These are phyloP conservation scores for Heterodera filipjevi DNA, from an alignment of 2,888 invertebrate genomes.

Conservation along the genomic window DNA sequence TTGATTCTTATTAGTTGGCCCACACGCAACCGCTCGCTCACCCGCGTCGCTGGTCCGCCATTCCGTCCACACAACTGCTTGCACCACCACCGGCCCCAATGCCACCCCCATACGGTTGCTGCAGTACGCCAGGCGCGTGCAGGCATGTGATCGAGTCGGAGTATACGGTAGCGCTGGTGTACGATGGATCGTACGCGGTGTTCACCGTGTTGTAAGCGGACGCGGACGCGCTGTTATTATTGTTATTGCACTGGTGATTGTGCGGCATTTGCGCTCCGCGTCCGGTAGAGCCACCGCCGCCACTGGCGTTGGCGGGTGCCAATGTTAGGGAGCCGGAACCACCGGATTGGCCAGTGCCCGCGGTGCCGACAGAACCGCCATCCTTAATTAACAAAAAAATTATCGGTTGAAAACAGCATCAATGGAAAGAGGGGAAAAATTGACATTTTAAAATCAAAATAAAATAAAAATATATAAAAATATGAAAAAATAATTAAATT, in stretches of 20 bases:
- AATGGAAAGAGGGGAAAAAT: not conserved
- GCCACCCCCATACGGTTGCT: not conserved
- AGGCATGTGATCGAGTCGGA: conserved; percentile 43
- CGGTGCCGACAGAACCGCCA: conserved; percentile 1
- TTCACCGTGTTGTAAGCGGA: conserved; percentile 47
- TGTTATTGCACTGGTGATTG: conserved; percentile 5
- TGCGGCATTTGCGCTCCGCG: not conserved
- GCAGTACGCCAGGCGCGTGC: conserved; percentile 5
- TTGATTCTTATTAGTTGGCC: not conserved
- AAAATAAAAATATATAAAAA: not conserved
- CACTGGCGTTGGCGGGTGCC: not conserved
- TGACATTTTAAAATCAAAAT: not conserved
- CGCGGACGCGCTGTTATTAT: conserved; percentile 25
- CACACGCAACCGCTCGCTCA: conserved; percentile 16
- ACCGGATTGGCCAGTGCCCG: conserved; percentile 20
- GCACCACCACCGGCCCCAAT: conserved; percentile 9
- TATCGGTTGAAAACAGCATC: not conserved
- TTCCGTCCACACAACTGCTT: conserved; percentile 15
- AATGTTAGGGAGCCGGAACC: conserved; percentile 22
- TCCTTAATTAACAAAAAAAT: conserved; percentile 16
- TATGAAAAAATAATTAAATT: too few relatives aligned
- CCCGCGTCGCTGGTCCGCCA: conserved; percentile 25
- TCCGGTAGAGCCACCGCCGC: not conserved
- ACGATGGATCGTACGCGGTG: conserved; percentile 49
- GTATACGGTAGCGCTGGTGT: conserved; percentile 61